phyloP scores from a whole-genome alignment of 2,888 invertebrate genomes.

The Melanotus villosus region DNA sequence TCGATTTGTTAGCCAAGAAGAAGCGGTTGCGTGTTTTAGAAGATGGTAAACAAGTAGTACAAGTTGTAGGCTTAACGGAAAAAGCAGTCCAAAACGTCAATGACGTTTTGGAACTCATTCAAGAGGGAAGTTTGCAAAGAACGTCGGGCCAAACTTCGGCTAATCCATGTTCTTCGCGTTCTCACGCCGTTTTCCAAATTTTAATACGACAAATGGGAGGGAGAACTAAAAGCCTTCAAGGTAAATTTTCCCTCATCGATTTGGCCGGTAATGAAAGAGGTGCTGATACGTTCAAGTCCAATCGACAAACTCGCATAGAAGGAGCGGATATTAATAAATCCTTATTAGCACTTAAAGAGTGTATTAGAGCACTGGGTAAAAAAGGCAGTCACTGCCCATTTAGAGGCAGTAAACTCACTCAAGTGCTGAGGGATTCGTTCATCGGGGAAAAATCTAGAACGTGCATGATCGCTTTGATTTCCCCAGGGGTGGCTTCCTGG shows the following conservation, averaged over 20 bases:
- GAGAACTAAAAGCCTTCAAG: conserved; percentile 75
- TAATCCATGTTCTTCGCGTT: conserved; percentile 97
- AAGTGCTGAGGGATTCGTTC: conserved; percentile 96
- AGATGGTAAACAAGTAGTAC: conserved; percentile 97
- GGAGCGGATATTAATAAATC: conserved; percentile 99
- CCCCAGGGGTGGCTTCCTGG: conserved; percentile 95
- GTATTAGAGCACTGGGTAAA: conserved; percentile 94
- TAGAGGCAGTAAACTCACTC: conserved; percentile 96
- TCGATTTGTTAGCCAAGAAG: conserved; percentile 91
- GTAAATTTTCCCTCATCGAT: conserved; percentile 99
- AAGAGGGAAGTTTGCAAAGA: conserved; percentile 88
- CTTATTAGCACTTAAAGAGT: conserved; percentile 95
- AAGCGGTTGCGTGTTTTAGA: conserved; percentile 94
- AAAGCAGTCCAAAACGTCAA: conserved; percentile 91
- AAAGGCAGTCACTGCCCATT: conserved; percentile 98
- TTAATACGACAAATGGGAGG: conserved; percentile 81
- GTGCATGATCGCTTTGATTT: conserved; percentile 99
- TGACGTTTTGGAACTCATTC: conserved; percentile 93
- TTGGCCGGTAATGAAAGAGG: conserved; percentile 98
- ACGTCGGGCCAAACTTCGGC: conserved; percentile 98
- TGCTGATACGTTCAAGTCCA: conserved; percentile 97
- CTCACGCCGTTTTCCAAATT: conserved; percentile 99
- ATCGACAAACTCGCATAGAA: conserved; percentile 92
- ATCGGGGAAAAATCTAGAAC: conserved; percentile 98
- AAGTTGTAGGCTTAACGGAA: conserved; percentile 96